A percentile compares a stretch with the other conserved stretches of the same genome.
These are phyloP conservation scores for Cabera pusaria DNA, from an alignment of 2,888 invertebrate genomes.

Conservation along the genomic window DNA sequence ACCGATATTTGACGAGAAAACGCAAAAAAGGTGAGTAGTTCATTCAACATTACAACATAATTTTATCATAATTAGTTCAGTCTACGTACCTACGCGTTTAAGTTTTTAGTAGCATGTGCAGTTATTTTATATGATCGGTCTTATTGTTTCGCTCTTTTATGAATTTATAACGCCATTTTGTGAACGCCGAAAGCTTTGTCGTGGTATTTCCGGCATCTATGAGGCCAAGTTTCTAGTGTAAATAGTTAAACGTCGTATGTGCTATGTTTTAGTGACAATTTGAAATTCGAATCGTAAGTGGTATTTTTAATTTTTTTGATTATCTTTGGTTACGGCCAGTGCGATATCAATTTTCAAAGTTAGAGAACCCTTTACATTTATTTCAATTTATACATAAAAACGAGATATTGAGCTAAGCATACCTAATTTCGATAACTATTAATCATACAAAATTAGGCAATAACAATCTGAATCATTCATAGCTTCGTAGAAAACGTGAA, in stretches of 20 bases:
- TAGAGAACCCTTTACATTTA: no score
- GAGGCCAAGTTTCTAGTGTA: slow-evolving; percentile 6
- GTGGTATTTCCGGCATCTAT: slow-evolving; percentile 32
- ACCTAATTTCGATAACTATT: no score
- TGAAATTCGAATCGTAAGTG: slow-evolving; percentile 25
- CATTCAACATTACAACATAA: slow-evolving; percentile 59
- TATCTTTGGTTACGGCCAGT: slow-evolving; percentile 2
- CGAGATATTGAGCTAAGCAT: no score
- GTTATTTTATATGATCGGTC: slow-evolving; percentile 68
- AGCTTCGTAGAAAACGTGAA: slow-evolving; percentile 16
- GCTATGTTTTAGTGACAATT: slow-evolving; percentile 27
- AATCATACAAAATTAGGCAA: slow-evolving; percentile 17
- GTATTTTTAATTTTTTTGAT: slow-evolving; percentile 7
- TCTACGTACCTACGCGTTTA: slow-evolving; percentile 54
- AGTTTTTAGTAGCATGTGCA: slow-evolving; percentile 69
- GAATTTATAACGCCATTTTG: slow-evolving; percentile 72
- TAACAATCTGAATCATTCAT: slow-evolving; percentile 4
- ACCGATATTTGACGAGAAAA: slow-evolving; percentile 36
- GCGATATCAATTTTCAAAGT: no score
- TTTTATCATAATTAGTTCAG: slow-evolving; percentile 64
- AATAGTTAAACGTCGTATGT: slow-evolving; percentile 7
- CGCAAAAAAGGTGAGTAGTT: slow-evolving; percentile 58
- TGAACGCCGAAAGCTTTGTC: slow-evolving; percentile 35
- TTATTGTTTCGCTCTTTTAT: slow-evolving; percentile 67
- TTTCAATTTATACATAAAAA: no score